These are phyloP conservation scores for Nibea coibor DNA, from an alignment of 2,113 vertebrate genomes.

Conservation along the genomic window DNA sequence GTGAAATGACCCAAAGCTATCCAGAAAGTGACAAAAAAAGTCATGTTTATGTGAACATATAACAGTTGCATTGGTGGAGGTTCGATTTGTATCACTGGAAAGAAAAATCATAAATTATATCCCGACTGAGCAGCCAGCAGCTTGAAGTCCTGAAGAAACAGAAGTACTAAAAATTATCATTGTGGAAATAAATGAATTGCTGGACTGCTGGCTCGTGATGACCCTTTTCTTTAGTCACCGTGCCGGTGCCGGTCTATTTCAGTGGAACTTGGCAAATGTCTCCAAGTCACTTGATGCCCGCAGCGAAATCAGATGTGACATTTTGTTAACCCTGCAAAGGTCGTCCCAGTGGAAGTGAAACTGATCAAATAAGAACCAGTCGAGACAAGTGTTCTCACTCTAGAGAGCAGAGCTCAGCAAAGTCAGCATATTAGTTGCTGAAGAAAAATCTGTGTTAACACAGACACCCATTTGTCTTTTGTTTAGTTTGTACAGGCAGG, in stretches of 20 bases:
- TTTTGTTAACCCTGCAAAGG: constrained; percentile 72
- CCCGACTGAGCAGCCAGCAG: not conserved
- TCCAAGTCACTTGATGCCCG: constrained; percentile 62
- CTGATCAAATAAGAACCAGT: constrained; percentile 65
- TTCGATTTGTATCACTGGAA: not conserved
- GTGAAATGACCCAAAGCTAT: not conserved
- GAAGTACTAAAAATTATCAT: not conserved
- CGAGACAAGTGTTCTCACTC: constrained; percentile 14
- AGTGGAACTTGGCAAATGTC: constrained; percentile 42
- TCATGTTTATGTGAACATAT: not conserved
- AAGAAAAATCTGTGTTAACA: constrained; percentile 14
- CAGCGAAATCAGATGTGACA: constrained; percentile 72
- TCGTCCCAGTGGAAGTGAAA: constrained; percentile 47
- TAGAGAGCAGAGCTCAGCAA: not conserved
- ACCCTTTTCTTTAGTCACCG: constrained; percentile 35
- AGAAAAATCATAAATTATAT: not conserved
- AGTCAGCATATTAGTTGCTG: constrained; percentile 30
- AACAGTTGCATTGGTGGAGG: not conserved
- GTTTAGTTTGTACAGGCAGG: constrained; percentile 9
- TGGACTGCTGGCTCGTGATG: not conserved
- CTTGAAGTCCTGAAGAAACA: not conserved
- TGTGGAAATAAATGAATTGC: not conserved
- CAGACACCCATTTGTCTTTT: constrained; percentile 25
- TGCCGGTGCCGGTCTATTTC: constrained; percentile 41
- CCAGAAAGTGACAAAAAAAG: not conserved